Evolutionary conservation across 2,797 vertebrate species (phyloP), one percentile per base, ranked within the genome.

Genomic region (Allobates femoralis): DNA sequence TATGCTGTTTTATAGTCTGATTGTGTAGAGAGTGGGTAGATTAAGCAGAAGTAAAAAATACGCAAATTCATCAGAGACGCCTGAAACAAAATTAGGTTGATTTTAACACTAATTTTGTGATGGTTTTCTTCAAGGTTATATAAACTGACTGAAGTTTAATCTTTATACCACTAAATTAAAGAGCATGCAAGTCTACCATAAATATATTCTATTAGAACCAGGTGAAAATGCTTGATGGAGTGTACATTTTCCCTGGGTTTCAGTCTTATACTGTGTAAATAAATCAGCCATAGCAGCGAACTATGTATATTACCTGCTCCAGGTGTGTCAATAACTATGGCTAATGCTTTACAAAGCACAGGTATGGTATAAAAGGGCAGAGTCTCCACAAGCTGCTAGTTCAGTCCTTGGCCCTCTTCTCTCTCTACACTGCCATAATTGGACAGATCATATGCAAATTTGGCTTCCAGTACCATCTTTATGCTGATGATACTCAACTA

Each of bases 31-130:
- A 50, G 66, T 50, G 51, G 26, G 41, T 80, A 55, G 16, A 73
- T 80, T 81, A 86, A 62, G 50, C 46, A 78, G 62, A 14, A 30
- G 62, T 58, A 50, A 67, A 79, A 69, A 67, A 86, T 37, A 51
- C 46, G 12, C 34, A 51, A 19, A 53, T 64, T 86, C 15, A 85
- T 80, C 37, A 86, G 50, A 84, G 8, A 56, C 18, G 23, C 58
- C 5, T 37, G 30, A 66, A 85, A 71, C 30, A 53, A 67, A 74
- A 86, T 56, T 74, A 67, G 5, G 28, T n/a, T 50, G 37, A 62
- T 64, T 62, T 74, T 19, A 81, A 51, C 37, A 53, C 19, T 41
- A 34, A 81, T 75, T 81, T 67, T 32, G 64, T 28, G 55, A 79
- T 71, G 28, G 34, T 56, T 71, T 71, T 32, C 7, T 32, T 28